Base-by-base conservation (phyloP, 2,888 invertebrate genomes). In the Stenoptilia bipunctidactyla region DNA sequence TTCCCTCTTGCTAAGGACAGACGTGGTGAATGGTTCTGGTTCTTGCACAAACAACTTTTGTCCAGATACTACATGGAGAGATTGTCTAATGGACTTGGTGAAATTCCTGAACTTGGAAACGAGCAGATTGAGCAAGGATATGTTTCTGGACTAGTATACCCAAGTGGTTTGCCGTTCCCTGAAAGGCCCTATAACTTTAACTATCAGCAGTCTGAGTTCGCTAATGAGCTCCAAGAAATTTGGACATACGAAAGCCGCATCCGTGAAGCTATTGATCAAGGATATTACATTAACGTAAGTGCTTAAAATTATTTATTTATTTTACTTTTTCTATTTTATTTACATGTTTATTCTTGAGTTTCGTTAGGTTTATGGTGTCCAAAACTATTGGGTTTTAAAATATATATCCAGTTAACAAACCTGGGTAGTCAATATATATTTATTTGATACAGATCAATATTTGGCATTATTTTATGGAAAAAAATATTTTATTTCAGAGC, bases 41-140 rank as follows among this genome's bases (percentile, higher is more conserved):
- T 85, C 63, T 62, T 85, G 44, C 87, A 90, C 55, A 90, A 90
- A 56, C 90, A 92, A 66, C 53, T 92, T 10, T 52, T 92, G 47
- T 85, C 90, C 45, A 89, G 89, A 48, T 93, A 92, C 69, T 90
- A 92, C 59, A 80, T 92, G 73, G 92, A 92, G 63, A 89, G 92
- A 63, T 71, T 92, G 40, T 88, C 90, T 8, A 88, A 90, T 57
- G 89, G 88, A 44, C 77, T 90, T 37, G 87, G 88, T n/a, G 88
- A 90, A 46, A 88, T 92, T 46, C 77, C 86, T 15, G 76, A 84
- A 8, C 77, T 90, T 43, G 77, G 87, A 15, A 83, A 83, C 55
- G 72, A 84, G 44, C 61, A 83, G 37, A 70, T 90, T 37, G 63
- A 86, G 47, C 73, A 86, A 44, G 90, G 90, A 8, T 91, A 86